phyloP scores from a whole-genome alignment of 2,797 vertebrate species.

The Cirrhinus mrigala region DNA sequence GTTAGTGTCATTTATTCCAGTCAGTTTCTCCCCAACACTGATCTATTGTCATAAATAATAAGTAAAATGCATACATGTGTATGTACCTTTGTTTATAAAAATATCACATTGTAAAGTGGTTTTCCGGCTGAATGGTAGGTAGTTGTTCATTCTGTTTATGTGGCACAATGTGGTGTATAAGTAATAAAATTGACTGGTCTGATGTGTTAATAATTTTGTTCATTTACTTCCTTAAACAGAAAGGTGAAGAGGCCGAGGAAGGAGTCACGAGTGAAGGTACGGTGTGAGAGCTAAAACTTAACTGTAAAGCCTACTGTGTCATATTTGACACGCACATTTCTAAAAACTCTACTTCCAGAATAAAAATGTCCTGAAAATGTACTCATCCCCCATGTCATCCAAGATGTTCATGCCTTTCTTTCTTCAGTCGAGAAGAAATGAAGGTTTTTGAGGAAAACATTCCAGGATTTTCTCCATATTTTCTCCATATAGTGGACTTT shows the following conservation, averaged over 20 bases:
- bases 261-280: conserved; percentile 98
- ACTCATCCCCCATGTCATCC: too few relatives aligned
- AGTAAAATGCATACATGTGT: not conserved
- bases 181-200: not conserved
- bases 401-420: too few relatives aligned
- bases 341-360: not conserved
- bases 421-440: too few relatives aligned
- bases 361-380: too few relatives aligned
- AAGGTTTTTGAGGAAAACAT: too few relatives aligned
- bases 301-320: not conserved
- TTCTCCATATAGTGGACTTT: too few relatives aligned
- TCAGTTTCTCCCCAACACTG: conserved; percentile 32
- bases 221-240: conserved; percentile 79
- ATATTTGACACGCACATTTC: not conserved
- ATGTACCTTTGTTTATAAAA: conserved; percentile 4
- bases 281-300: not conserved
- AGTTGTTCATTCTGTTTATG: not conserved
- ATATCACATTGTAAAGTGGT: conserved; percentile 4
- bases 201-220: conserved; percentile 5
- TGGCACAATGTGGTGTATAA: not conserved
- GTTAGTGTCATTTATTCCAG: not conserved
- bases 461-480: too few relatives aligned
- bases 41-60: conserved; percentile 7
- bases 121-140: not conserved
- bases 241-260: conserved; percentile 91